Base-by-base conservation (phyloP, 2,888 invertebrate species). In the Oligia fasciuncula region DNA sequence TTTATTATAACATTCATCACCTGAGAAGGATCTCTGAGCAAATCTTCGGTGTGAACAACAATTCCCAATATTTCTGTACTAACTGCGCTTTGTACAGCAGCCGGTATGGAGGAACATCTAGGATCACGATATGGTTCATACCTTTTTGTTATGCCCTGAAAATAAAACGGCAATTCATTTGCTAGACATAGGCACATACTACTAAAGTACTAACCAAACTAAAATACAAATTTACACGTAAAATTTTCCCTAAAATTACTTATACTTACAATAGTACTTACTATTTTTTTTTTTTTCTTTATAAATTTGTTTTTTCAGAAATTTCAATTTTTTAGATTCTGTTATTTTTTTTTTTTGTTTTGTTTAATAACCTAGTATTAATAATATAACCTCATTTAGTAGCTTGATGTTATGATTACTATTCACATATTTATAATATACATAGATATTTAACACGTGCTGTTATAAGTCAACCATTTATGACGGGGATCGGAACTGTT, bases 21-120 rank as follows among this genome's bases (percentile, higher is more conserved):
- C 97, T 98, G 98, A 49, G 97, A 97, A 13, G 98, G 98, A 95
- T 99, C 99, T 83, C 98, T 97, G 72, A 99, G 97, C 88, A 99
- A 97, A 93, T 99, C 99, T 95, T 99, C 99, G 0, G 99, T 98
- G 93, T 99, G 99, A 17, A 99, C 99, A 85, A 98, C 99, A 86
- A 99, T 98, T 35, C 99, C 99, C 93, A 99, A 96, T 76, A 99
- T 97, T 91, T 98, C 98, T 83, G 98, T 97, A 91, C 98, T 98
- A 68, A 98, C 97, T 0, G 99, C 99, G 94, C 98, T 98, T 91
- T 98, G 98, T 67, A 98, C 98, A 1, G 99, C 99, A 90, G 98
- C 98, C 68, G 98, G 98, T 87, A 99, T 98, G 2, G 98, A 97
- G 91, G 98, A 97, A 88, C 99, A 98, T 57, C 99, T 93, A 0